Base-by-base conservation (phyloP, 2,888 invertebrate genomes). In the Eristalinus sepulchralis region DNA sequence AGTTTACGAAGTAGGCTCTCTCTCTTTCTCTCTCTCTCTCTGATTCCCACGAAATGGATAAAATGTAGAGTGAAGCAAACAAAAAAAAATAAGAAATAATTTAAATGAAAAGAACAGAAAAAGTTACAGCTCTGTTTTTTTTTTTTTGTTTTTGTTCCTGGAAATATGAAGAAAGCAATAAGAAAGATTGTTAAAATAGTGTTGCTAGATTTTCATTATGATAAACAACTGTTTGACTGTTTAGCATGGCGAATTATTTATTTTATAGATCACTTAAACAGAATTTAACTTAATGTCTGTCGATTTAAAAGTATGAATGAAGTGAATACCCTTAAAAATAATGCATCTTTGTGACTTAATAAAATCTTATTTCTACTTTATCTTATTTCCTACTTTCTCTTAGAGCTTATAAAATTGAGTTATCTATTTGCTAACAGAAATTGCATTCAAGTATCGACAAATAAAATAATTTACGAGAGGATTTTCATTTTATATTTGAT, bases 1-100 rank as follows among this genome's bases (percentile, higher is more conserved):
- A 39, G 6, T 39, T 39, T n/a, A 39, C 39, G n/a, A 17, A n/a
- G 8, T 17, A 8, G 17, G 17, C 47, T 17, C 8, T 17, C 17
- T 47, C 62, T 77, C 77, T 71, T 66, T 34, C 62, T 77, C 77
- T 71, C 60, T 34, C 47, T 17, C 8, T 17, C 17, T 47, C 62
- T 77, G 71, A 66, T 66, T 34, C 76, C 70, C 68, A 76, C 13
- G 55, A 63, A 36, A 47, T 47, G 47, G 47, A 47, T 47, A 8
- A 17, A n/a, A 47, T 17, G 47, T n/a, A 47, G 17, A 47, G 17
- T 47, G 17, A 47, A 47, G 47, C 47, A 47, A 47, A 47, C 6
- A 47, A 17, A 47, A 47, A 47, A 47, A 5, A n/a, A 47, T 0
- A n/a, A 27, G 27, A 27, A 27, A 27, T 5, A 27, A 27, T 27